Evolutionary conservation across 2,888 invertebrate genomes (phyloP).

Genomic region (Lasioglossum morio): DNA sequence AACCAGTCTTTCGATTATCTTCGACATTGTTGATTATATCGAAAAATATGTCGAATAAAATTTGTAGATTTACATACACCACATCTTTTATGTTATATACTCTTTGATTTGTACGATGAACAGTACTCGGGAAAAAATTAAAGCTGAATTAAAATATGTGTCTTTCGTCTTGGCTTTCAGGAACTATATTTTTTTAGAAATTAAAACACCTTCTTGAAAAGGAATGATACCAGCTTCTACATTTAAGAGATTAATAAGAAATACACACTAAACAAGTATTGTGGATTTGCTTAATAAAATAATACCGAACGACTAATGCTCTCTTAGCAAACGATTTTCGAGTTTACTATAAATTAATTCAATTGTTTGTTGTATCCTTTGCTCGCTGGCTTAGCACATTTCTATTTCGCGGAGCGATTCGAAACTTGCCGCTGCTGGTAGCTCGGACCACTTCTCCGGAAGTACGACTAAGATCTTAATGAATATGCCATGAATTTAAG

Average conservation of each 20-base stretch:
- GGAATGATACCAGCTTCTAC: background rate
- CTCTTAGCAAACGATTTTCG: background rate
- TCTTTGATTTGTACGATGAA: too few relatives aligned
- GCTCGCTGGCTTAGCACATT: background rate
- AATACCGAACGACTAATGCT: background rate
- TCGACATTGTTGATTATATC: too few relatives aligned
- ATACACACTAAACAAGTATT: background rate
- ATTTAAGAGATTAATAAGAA: background rate
- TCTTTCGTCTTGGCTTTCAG: background rate
- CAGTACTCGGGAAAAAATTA: too few relatives aligned
- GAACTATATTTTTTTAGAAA: background rate
- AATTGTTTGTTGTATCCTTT: background rate
- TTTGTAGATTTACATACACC: background rate
- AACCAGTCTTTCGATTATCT: too few relatives aligned
- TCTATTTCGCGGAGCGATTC: background rate
- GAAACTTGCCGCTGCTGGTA: background rate
- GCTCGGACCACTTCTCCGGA: background rate
- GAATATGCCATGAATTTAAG: background rate
- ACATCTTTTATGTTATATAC: background rate
- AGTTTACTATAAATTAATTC: background rate
- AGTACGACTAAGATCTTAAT: background rate
- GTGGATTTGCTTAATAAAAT: background rate
- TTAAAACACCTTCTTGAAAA: background rate
- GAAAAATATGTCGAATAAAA: too few relatives aligned
- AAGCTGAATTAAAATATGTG: too few relatives aligned